A percentile compares a stretch with the other conserved stretches of the same genome.
Evolutionary conservation across 2,888 invertebrate species (phyloP).

Genomic region (Apodemia hepburni): DNA sequence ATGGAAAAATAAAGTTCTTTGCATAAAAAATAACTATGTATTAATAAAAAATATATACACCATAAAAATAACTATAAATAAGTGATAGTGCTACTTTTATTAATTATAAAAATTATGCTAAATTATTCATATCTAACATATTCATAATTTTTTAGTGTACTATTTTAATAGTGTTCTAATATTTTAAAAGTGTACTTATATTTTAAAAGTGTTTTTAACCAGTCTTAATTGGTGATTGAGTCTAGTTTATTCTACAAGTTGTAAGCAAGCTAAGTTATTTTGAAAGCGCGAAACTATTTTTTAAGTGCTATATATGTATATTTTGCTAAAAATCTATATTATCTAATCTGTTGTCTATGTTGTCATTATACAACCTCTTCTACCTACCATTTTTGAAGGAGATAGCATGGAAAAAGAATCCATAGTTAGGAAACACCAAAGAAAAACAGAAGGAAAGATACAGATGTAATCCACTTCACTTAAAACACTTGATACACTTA

Average conservation of each 20-base stretch:
- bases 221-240: constrained; percentile 1
- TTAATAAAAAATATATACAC: no score
- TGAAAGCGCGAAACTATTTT: constrained; percentile 19
- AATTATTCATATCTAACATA: no score
- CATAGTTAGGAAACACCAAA: constrained; percentile 60
- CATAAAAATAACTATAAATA: no score
- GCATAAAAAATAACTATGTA: no score
- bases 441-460: constrained; percentile 33
- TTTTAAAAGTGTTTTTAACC: neutral
- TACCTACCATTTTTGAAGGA: constrained; percentile 77
- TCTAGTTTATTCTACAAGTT: neutral
- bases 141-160: no score
- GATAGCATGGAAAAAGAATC: constrained; percentile 78
- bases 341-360: constrained; percentile 44
- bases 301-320: constrained; percentile 1
- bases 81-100: no score
- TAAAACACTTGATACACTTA: constrained; percentile 17
- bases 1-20: no score
- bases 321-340: constrained; percentile 2
- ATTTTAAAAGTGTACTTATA: constrained; percentile 9
- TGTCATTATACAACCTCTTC: constrained; percentile 74
- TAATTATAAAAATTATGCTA: no score
- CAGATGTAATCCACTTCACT: constrained; percentile 28
- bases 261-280: constrained; percentile 16
- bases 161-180: neutral